Conservation (phyloP, 2,888 invertebrate species). For the Tenodera sinensis region DNA sequence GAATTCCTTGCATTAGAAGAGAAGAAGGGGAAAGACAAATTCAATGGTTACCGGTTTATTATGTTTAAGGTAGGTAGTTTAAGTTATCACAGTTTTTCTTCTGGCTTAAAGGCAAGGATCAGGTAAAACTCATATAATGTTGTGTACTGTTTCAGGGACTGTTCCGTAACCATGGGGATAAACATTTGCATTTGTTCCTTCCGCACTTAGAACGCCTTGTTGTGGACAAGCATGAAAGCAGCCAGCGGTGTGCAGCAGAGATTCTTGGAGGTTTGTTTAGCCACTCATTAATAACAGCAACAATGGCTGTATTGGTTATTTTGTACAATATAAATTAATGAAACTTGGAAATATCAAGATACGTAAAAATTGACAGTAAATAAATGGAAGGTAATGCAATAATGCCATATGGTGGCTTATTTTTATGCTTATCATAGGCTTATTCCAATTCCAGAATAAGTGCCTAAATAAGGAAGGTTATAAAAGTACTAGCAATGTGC, state of each 20-base stretch:
- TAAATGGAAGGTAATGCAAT: too few relatives aligned
- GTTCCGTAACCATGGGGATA: conserved; percentile 73
- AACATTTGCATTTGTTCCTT: conserved; percentile 58
- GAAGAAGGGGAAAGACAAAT: conserved; percentile 80
- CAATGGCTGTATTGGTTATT: neutral
- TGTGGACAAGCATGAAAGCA: conserved; percentile 65
- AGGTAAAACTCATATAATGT: too few relatives aligned
- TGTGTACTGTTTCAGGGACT: conserved; percentile 48
- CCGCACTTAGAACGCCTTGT: conserved; percentile 65
- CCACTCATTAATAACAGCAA: neutral
- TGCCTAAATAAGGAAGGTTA: too few relatives aligned
- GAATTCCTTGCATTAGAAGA: conserved; percentile 76
- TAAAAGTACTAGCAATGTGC: too few relatives aligned
- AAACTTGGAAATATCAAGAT: neutral
- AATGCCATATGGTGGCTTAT: too few relatives aligned
- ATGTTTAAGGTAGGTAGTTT: conserved; percentile 64
- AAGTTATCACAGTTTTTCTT: neutral
- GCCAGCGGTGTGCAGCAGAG: conserved; percentile 81
- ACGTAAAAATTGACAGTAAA: too few relatives aligned
- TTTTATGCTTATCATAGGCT: too few relatives aligned
- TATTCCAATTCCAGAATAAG: too few relatives aligned
- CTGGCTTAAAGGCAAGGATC: too few relatives aligned
- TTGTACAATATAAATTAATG: neutral
- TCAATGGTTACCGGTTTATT: conserved; percentile 62
- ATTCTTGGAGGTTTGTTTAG: conserved; percentile 55